Base-by-base conservation (phyloP, 2,113 vertebrate species). In the Nannobrachium achirus region DNA sequence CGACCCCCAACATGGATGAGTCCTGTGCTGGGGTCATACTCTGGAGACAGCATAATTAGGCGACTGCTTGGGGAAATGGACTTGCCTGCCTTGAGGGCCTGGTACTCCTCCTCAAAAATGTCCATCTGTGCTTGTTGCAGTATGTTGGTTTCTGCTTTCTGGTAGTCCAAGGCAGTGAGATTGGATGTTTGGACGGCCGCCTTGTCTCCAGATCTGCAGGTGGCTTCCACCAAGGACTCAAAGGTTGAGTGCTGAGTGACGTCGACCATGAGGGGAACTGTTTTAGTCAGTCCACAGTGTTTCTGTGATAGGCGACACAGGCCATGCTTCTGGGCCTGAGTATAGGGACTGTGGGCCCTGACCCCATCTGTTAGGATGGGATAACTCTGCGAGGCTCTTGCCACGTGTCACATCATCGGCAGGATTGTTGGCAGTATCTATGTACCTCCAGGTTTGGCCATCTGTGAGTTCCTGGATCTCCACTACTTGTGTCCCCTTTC, bases 391-490 rank as follows among this genome's bases (percentile, higher is more conserved):
- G 2, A 75, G 57, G 18, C 41, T 50, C 33, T 68, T 75, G 0
- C 58, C 64, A 20, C 64, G 14, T 3, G 52, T 63, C 9, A 75
- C 20, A 15, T 68, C 73, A 63, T 75, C 50, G 0, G 16, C 50
- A 1, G 49, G 33, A 10, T 66, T 66, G 11, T 55, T 53, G 5
- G 10, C 33, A n/a, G 6, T 33, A 5, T 63, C 39, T 0, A 69
- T 33, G 16, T 68, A 74, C 19, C 38, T 50, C 71, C 64, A 74
- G 38, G 9, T 16, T 2, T 44, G 7, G 4, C 13, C 0, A 2
- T 33, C n/a, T 6, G 72, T 56, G 2, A 66, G 33, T 73, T 90
- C 1, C 85, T 88, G 25, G 55, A 74, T 74, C 10, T 66, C 64
- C 0, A 57, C 14, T 6, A 55, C 10, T 8, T 20, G 3, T 3